Percentiles rank a stretch among this genome's conserved stretches.
phyloP scores from a whole-genome alignment of 1,140 invertebrate genomes.

The Penaeus chinensis region DNA sequence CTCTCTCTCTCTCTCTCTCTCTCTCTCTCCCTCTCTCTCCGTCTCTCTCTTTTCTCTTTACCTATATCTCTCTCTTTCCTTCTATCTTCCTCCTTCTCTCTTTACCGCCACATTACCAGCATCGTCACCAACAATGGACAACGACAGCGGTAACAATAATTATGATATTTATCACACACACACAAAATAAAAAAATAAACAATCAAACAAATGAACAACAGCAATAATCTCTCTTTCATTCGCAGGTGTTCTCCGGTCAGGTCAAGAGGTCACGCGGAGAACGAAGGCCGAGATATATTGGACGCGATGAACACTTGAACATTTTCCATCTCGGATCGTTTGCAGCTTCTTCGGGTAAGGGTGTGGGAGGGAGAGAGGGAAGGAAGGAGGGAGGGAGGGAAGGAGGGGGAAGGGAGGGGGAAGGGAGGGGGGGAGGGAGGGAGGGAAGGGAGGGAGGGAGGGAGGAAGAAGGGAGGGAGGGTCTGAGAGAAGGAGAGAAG shows the following conservation, averaged over 20 bases:
- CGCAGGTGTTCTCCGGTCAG: no score
- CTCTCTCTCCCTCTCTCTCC: constrained; percentile 1
- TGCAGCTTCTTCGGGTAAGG: background rate
- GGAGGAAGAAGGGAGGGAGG: background rate
- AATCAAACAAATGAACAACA: no score
- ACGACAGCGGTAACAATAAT: no score
- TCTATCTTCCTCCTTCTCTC: background rate
- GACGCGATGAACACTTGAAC: no score
- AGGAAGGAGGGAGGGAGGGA: background rate
- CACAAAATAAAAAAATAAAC: no score
- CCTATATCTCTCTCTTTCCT: background rate
- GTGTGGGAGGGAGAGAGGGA: background rate
- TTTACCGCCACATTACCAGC: no score
- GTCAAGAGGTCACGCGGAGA: no score
- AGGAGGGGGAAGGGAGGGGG: background rate
- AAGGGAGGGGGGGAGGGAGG: background rate
- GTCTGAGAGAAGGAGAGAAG: background rate
- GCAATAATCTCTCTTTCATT: no score
- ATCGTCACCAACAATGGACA: no score
- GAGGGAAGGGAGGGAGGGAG: background rate
- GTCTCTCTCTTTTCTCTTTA: background rate
- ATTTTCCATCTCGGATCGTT: no score
- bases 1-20: background rate
- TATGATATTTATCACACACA: no score
- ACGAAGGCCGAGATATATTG: no score